Conservation (phyloP, 2,113 vertebrate species). For the Isichthys henryi region DNA sequence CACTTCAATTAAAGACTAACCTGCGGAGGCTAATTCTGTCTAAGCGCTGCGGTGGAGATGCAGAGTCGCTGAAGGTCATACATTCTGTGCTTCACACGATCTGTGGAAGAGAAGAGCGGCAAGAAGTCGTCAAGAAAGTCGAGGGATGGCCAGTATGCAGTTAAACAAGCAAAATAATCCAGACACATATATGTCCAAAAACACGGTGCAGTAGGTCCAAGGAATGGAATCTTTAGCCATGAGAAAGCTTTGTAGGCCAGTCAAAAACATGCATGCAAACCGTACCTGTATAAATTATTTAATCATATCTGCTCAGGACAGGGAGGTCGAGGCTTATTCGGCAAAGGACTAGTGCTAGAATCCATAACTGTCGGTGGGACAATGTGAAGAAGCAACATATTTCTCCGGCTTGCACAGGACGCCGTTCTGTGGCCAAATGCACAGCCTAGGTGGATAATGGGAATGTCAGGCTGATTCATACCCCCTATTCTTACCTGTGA, state of each 20-base stretch:
- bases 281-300: background rate
- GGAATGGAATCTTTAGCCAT: background rate
- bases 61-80: background rate
- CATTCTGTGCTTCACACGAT: background rate
- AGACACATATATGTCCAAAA: background rate
- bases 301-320: background rate
- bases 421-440: background rate
- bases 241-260: background rate
- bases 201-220: background rate
- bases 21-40: background rate
- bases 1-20: background rate
- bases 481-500: background rate
- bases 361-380: background rate
- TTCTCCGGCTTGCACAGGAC: background rate
- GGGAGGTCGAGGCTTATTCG: background rate
- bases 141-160: background rate
- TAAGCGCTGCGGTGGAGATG: background rate
- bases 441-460: background rate
- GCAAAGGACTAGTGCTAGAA: background rate
- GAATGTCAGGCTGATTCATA: conserved; percentile 8
- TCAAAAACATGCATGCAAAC: background rate
- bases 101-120: background rate
- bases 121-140: background rate
- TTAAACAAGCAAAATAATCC: background rate
- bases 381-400: background rate